Evolutionary conservation across 2,113 vertebrate species (phyloP).

Genomic region (Ciconia maguari): DNA sequence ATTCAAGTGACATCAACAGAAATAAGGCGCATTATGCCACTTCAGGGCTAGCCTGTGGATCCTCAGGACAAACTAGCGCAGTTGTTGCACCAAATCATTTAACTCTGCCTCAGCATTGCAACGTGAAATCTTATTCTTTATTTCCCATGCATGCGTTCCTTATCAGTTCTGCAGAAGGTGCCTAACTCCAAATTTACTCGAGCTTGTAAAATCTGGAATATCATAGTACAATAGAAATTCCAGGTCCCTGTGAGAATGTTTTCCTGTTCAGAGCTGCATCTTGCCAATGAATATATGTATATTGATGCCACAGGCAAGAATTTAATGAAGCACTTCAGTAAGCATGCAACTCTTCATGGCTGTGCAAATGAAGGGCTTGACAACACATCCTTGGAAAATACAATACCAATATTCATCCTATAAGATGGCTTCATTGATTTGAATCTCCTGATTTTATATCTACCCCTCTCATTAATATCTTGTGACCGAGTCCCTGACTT

Average conservation of each 20-base stretch:
- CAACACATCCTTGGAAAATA: not conserved
- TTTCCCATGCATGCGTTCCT: not conserved
- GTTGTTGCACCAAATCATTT: not conserved
- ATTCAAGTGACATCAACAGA: not conserved
- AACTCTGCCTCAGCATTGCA: not conserved
- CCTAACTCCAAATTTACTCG: not conserved
- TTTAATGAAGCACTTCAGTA: not conserved
- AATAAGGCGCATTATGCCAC: not conserved
- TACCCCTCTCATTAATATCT: not conserved
- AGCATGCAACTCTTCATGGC: not conserved
- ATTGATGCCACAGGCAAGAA: not conserved
- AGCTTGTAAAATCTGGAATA: not conserved
- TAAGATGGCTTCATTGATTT: not conserved
- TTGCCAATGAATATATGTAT: not conserved
- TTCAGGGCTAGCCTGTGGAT: not conserved
- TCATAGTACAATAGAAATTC: not conserved
- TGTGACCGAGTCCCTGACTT: not conserved
- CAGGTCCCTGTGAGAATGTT: not conserved
- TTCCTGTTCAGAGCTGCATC: not conserved
- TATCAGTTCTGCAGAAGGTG: not conserved
- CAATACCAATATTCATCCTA: not conserved
- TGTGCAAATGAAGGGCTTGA: not conserved
- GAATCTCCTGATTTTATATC: not conserved
- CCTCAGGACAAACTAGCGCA: not conserved
- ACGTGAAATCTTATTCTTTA: not conserved